These are phyloP conservation scores for Portevinia maculata DNA, from an alignment of 2,888 invertebrate genomes.

Conservation along the genomic window DNA sequence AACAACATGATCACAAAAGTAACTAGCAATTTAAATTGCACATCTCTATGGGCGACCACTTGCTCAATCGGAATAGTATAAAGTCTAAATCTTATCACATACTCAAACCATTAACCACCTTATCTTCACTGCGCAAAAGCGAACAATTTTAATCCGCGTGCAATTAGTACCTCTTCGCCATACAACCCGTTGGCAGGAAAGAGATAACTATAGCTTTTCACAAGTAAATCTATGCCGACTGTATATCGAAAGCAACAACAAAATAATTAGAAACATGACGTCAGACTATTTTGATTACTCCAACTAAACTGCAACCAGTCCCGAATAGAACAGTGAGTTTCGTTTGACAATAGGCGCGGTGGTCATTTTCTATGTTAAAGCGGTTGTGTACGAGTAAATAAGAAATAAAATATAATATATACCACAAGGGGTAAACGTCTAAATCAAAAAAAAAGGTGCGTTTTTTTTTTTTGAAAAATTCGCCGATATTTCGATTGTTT, in stretches of 20 bases:
- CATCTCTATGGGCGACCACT: constrained; percentile 21
- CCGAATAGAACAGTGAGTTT: constrained; percentile 36
- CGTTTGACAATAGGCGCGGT: constrained; percentile 64
- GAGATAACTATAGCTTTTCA: constrained; percentile 1
- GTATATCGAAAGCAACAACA: constrained; percentile 52
- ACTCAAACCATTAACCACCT: constrained; percentile 5
- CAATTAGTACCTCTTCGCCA: not conserved
- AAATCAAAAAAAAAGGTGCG: constrained; percentile 24
- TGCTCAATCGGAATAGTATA: not conserved
- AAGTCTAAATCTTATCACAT: not conserved
- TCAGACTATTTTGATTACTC: constrained; percentile 52
- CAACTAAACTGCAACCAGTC: constrained; percentile 33
- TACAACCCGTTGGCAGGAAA: not conserved
- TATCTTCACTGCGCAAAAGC: constrained; percentile 37
- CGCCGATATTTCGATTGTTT: too few relatives aligned
- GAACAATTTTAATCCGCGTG: constrained; percentile 1
- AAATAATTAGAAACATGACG: constrained; percentile 69
- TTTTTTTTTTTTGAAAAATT: too few relatives aligned
- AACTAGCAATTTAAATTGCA: not conserved
- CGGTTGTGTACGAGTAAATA: constrained; percentile 27
- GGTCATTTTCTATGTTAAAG: too few relatives aligned
- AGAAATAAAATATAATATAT: constrained; percentile 3
- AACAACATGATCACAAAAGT: too few relatives aligned
- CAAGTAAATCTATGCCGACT: constrained; percentile 21
- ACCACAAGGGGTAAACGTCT: not conserved